Evolutionary conservation across 1,140 invertebrate species (phyloP).

Genomic region (Lasioglossum baleicum): DNA sequence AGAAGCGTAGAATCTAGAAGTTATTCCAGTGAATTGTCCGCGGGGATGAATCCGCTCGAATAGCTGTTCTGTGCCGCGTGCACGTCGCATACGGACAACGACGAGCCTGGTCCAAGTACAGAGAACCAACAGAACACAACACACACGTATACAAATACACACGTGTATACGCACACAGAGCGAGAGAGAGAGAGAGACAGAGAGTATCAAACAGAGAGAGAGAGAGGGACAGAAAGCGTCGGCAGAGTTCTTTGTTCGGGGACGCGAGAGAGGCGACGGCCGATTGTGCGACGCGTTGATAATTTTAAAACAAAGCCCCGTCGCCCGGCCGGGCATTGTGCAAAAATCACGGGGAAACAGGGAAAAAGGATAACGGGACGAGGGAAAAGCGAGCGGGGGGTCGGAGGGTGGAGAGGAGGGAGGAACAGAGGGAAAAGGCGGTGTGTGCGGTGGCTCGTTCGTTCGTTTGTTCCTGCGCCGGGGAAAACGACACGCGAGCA

Average conservation of each 20-base stretch:
- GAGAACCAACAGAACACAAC: not conserved
- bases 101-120: not conserved
- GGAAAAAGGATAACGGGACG: conserved; percentile 38
- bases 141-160: too few species aligned
- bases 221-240: not conserved
- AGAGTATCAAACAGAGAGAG: too few species aligned
- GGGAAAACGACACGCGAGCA: conserved; percentile 42
- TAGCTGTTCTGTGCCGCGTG: not conserved
- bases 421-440: not conserved
- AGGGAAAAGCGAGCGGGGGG: too few species aligned
- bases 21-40: conserved; percentile 3
- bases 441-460: conserved; percentile 18
- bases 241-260: conserved; percentile 67
- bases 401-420: not conserved
- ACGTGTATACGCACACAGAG: too few species aligned
- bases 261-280: conserved; percentile 66
- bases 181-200: too few species aligned
- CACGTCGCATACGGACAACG: conserved; percentile 6
- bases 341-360: conserved; percentile 74
- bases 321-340: conserved; percentile 71
- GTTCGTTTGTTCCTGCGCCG: conserved; percentile 49
- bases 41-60: conserved; percentile 5
- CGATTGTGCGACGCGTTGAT: conserved; percentile 78
- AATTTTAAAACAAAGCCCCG: conserved; percentile 77
- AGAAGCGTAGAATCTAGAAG: conserved; percentile 57